phyloP scores from a whole-genome alignment of 2,113 vertebrate species.

The Choloepus hoffmanni region DNA sequence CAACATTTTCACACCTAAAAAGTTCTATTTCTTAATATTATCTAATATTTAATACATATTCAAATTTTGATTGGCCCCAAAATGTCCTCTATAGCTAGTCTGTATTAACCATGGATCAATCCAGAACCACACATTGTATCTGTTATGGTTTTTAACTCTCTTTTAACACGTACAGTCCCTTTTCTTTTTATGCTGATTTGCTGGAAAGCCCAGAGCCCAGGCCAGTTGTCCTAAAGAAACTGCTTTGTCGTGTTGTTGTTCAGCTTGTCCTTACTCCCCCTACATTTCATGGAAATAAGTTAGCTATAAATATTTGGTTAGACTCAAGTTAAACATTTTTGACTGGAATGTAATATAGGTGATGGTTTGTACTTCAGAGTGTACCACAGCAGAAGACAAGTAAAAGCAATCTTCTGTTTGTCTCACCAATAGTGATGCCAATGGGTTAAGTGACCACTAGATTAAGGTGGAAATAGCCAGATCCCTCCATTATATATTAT shows the following conservation, averaged over 20 bases:
- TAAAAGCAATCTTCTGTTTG: not conserved
- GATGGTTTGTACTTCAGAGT: not conserved
- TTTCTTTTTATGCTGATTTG: not conserved
- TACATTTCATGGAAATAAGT: not conserved
- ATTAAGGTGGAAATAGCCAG: not conserved
- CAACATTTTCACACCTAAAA: not conserved
- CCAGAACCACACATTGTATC: not conserved
- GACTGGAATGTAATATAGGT: not conserved
- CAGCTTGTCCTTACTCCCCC: not conserved
- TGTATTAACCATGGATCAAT: slow-evolving; percentile 4
- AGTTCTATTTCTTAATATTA: slow-evolving; percentile 25
- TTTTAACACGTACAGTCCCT: not conserved
- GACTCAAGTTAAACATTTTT: slow-evolving; percentile 20
- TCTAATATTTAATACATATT: slow-evolving; percentile 2
- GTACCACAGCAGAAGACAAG: not conserved
- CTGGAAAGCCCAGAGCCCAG: not conserved
- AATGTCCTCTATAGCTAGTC: not conserved
- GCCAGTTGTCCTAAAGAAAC: not conserved
- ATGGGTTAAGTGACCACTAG: not conserved
- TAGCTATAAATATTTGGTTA: not conserved
- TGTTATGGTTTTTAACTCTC: not conserved
- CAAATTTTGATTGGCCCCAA: not conserved
- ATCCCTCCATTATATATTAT: not conserved
- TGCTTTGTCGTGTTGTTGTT: not conserved
- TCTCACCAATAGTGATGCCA: not conserved